Conservation (phyloP, 2,888 invertebrate genomes). For the Agrochola litura region DNA sequence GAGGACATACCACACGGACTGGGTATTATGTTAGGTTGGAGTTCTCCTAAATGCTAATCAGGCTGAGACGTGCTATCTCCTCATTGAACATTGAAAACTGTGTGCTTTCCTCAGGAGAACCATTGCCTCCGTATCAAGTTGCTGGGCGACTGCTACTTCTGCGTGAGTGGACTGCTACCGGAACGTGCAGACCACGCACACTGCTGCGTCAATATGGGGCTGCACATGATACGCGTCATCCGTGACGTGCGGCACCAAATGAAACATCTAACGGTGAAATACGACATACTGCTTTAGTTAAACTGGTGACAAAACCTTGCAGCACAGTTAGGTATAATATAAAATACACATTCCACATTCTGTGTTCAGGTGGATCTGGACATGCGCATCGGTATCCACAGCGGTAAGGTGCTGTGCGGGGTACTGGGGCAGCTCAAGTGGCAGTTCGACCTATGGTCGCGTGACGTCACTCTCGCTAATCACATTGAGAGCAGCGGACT, state of each 20-base stretch:
- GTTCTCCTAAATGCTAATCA: not conserved
- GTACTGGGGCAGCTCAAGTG: constrained; percentile 97
- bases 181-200: constrained; percentile 95
- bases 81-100: not conserved
- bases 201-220: constrained; percentile 98
- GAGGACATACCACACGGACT: not conserved
- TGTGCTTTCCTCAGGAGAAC: constrained; percentile 92
- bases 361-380: constrained; percentile 90
- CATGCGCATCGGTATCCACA: constrained; percentile 99
- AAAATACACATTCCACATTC: not conserved
- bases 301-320: not conserved
- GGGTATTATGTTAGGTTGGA: not conserved
- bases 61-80: not conserved
- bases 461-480: constrained; percentile 98
- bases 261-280: constrained; percentile 20
- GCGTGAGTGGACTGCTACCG: constrained; percentile 95
- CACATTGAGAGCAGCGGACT: constrained; percentile 99
- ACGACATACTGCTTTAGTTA: not conserved
- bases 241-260: constrained; percentile 91
- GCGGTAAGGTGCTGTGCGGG: constrained; percentile 98
- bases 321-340: not conserved
- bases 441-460: constrained; percentile 98
- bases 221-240: constrained; percentile 98
- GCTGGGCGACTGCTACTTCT: constrained; percentile 97
- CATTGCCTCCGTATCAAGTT: constrained; percentile 97